Conservation (phyloP, 2,113 vertebrate genomes). For the Fregetta grallaria region DNA sequence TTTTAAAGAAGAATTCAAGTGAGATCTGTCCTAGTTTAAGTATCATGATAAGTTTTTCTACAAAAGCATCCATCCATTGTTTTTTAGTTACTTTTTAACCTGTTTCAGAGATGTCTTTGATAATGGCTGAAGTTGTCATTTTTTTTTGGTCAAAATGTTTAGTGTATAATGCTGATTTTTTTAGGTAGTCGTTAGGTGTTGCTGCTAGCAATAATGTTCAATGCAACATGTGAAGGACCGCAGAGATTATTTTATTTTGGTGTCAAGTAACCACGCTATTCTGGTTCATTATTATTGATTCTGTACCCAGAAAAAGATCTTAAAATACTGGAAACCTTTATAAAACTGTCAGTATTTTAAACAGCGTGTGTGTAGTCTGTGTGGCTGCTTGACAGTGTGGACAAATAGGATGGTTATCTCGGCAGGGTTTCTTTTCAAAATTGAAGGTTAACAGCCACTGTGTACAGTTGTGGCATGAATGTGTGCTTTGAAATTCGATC, state of each 20-base stretch:
- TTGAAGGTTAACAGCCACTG: background rate
- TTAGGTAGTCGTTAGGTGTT: background rate
- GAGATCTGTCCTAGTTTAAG: background rate
- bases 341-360: background rate
- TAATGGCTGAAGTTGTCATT: background rate
- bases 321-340: background rate
- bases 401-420: background rate
- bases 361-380: background rate
- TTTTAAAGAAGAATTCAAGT: background rate
- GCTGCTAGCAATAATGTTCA: background rate
- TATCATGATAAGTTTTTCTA: background rate
- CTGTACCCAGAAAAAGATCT: background rate
- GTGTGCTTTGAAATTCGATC: background rate
- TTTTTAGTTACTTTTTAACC: background rate
- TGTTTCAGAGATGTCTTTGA: background rate
- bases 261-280: background rate
- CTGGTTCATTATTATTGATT: background rate
- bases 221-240: rapidly evolving
- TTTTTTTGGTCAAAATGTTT: background rate
- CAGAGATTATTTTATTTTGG: background rate
- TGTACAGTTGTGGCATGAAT: background rate
- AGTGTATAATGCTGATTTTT: background rate
- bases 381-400: background rate
- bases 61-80: background rate
- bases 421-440: background rate